Base-by-base conservation (phyloP, 1,140 invertebrate genomes). In the Drosophila willistoni region DNA sequence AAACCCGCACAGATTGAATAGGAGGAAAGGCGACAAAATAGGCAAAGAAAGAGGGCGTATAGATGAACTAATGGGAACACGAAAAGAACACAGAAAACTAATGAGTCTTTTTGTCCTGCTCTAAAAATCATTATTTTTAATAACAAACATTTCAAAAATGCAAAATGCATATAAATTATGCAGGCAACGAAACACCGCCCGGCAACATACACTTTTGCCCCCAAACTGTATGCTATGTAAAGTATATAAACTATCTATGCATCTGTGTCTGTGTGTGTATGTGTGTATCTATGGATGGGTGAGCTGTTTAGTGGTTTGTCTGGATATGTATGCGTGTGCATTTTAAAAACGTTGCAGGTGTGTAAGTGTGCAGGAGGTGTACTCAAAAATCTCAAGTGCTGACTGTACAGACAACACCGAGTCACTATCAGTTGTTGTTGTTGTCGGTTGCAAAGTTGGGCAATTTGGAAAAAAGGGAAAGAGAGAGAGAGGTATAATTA, bases 41-140 rank as follows among this genome's bases (percentile, higher is more conserved):
- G 17, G 17, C 29, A 29, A 29, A 29, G 29, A 29, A 29, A 29
- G 29, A 29, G 14, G 17, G 17, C 14, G 44, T 22, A 51, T 51
- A 51, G 44, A 22, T 19, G 19, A 51, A 51, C 44, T 51, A 51
- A 59, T 39, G 61, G 57, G 44, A 39, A 33, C 65, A 74, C 64
- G 39, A 68, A 75, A 76, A 22, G 70, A 59, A 55, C 19, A 65
- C 17, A 25, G 59, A 59, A 41, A 68, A 56, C 47, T 71, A 79
- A 82, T 79, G 70, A 71, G 79, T 68, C 61, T 71, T 36, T 62
- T 86, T 71, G 71, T 79, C 64, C 75, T 83, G 79, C 79, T 87
- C 72, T 76, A 77, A 87, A 83, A 86, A 87, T 82, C 68, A 86
- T 82, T 87, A 73, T 54, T 77, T 76, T 86, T 73, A 72, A 71